Percentiles rank a stretch among this genome's conserved stretches.
Conservation (phyloP, 1,140 invertebrate genomes). For the Tribolium madens region DNA sequence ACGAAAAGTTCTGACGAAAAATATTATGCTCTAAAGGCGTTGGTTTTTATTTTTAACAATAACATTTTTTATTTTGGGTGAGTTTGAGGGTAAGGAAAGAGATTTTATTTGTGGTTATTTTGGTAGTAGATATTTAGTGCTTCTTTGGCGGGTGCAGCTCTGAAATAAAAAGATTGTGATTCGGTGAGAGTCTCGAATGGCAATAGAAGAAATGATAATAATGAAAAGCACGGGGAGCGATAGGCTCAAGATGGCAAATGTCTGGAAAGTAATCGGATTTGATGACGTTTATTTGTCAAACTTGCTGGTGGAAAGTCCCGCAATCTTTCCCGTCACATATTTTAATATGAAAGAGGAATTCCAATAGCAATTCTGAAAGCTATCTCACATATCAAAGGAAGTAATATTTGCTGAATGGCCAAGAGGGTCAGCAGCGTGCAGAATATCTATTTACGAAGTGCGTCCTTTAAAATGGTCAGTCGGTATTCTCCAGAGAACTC, state of each 20-base stretch:
- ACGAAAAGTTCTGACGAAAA: not conserved
- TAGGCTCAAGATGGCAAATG: conserved; percentile 33
- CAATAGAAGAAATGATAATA: conserved; percentile 43
- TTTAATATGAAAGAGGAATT: conserved; percentile 57
- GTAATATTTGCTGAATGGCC: conserved; percentile 60
- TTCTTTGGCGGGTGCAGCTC: not conserved
- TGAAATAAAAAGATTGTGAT: not conserved
- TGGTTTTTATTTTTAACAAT: not conserved
- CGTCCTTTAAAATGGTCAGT: conserved; percentile 61
- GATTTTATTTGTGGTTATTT: not conserved
- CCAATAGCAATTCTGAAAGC: conserved; percentile 54
- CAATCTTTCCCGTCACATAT: conserved; percentile 48
- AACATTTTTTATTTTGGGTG: conserved; percentile 6
- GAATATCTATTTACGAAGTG: conserved; percentile 62
- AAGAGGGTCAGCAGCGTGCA: conserved; percentile 53
- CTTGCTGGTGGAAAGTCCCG: conserved; percentile 33
- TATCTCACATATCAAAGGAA: conserved; percentile 63
- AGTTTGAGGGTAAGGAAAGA: not conserved
- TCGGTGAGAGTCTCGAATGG: not conserved
- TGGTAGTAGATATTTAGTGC: not conserved
- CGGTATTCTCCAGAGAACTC: conserved; percentile 55
- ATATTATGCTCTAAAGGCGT: not conserved
- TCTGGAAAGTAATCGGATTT: conserved; percentile 48
- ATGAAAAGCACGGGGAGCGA: conserved; percentile 46
- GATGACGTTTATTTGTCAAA: conserved; percentile 48